Conservation (phyloP, 2,888 invertebrate genomes). For the Pandemis cinnamomeana region DNA sequence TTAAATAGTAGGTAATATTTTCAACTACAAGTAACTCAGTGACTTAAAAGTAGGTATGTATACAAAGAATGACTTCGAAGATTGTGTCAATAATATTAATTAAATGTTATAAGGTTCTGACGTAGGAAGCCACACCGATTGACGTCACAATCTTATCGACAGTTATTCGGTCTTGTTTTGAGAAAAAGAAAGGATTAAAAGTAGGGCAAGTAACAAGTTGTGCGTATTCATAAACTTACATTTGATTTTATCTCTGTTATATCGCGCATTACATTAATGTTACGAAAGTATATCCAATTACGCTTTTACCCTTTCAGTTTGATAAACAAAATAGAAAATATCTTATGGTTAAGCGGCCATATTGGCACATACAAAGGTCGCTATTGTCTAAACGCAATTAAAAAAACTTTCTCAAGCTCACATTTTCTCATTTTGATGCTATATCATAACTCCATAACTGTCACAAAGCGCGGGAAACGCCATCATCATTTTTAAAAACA, state of each 20-base stretch:
- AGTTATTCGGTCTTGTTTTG: slow-evolving; percentile 39
- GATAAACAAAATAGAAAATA: not conserved
- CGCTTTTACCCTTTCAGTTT: not conserved
- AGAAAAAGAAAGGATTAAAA: slow-evolving; percentile 37
- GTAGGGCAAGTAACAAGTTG: slow-evolving; percentile 32
- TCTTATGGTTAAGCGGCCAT: not conserved
- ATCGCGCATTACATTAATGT: not conserved
- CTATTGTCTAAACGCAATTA: slow-evolving; percentile 14
- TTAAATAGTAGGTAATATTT: no score
- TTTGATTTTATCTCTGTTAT: not conserved
- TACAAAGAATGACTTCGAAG: no score
- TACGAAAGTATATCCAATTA: not conserved
- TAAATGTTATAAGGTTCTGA: slow-evolving; percentile 20
- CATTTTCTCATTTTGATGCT: slow-evolving; percentile 19
- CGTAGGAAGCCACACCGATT: slow-evolving; percentile 16
- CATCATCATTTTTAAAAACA: slow-evolving; percentile 34
- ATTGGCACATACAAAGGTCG: slow-evolving; percentile 2
- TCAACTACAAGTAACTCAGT: no score
- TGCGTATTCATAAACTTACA: not conserved
- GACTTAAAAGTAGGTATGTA: no score
- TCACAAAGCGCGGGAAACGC: slow-evolving; percentile 32
- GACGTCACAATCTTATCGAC: slow-evolving; percentile 34
- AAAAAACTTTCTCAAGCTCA: slow-evolving; percentile 17
- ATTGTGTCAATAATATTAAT: not conserved
- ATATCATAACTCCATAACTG: slow-evolving; percentile 8